phyloP scores from a whole-genome alignment of 2,113 vertebrate species.

The Antennarius striatus region DNA sequence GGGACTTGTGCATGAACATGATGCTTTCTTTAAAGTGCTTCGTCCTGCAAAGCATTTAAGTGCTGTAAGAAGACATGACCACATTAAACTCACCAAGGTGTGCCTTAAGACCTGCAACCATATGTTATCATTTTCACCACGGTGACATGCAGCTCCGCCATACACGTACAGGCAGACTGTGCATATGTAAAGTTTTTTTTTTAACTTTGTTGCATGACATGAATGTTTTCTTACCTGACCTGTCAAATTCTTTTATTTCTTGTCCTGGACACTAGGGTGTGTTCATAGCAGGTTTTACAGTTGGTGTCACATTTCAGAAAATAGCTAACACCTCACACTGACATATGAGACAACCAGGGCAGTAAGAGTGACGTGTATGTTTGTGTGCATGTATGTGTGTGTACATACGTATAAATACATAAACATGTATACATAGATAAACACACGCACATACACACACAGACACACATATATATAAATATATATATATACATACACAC shows the following conservation, averaged over 20 bases:
- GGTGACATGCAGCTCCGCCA: background rate
- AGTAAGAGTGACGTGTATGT: background rate
- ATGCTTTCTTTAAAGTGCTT: conserved; percentile 96
- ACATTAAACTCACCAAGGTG: conserved; percentile 2
- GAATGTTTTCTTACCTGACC: conserved; percentile 7
- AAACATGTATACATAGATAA: no score
- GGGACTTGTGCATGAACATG: conserved; percentile 92
- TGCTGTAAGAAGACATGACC: conserved; percentile 5
- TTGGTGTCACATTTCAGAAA: conserved; percentile 43
- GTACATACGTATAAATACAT: no score
- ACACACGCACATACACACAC: no score
- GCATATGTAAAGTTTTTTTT: no score
- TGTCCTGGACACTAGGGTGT: background rate
- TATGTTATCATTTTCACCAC: conserved; percentile 2
- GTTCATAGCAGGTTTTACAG: conserved; percentile 28
- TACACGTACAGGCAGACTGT: background rate
- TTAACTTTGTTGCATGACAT: no score
- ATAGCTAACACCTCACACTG: conserved; percentile 13
- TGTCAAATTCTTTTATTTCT: background rate
- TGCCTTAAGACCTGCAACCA: background rate
- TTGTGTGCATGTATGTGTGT: background rate
- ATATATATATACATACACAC: no score
- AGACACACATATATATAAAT: no score
- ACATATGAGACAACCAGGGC: background rate
- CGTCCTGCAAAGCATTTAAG: conserved; percentile 72